phyloP scores from a whole-genome alignment of 2,797 vertebrate genomes.

The Cyprinella venusta region DNA sequence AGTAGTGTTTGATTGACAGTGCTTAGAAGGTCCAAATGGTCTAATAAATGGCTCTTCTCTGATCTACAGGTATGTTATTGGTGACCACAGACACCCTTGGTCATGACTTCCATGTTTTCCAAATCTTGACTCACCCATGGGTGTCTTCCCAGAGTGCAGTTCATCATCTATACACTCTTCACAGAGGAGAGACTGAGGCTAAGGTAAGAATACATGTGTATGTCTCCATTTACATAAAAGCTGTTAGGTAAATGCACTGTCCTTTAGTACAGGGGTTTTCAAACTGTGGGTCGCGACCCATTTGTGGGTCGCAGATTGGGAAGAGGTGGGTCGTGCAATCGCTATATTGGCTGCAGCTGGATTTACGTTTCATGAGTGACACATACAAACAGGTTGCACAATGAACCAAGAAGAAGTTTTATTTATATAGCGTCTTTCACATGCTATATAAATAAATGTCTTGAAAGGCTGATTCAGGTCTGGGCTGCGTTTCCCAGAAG shows the following conservation, averaged over 20 bases:
- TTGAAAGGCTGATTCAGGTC: no score
- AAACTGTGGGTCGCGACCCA: no score
- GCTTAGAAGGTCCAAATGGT: not conserved
- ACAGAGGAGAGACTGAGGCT: constrained; percentile 98
- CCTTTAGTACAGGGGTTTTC: not conserved
- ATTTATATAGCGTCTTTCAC: no score
- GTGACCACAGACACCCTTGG: constrained; percentile 95
- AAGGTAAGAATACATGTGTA: constrained; percentile 81
- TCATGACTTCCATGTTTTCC: constrained; percentile 98
- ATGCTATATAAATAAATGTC: no score
- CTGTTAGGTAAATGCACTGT: not conserved
- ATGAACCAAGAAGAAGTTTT: no score
- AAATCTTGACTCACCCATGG: constrained; percentile 97
- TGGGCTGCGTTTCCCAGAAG: no score
- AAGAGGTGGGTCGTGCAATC: no score
- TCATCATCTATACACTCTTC: constrained; percentile 96
- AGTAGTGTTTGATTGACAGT: not conserved
- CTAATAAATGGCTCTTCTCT: not conserved
- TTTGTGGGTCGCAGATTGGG: no score
- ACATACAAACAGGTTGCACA: no score
- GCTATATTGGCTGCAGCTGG: no score
- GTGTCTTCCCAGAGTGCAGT: constrained; percentile 96
- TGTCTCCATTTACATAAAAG: not conserved
- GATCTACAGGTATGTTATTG: constrained; percentile 89
- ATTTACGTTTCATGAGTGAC: no score